Evolutionary conservation across 2,113 vertebrate genomes (phyloP), one percentile per base, ranked within the genome.

Genomic region (Megaceryle maxima): DNA sequence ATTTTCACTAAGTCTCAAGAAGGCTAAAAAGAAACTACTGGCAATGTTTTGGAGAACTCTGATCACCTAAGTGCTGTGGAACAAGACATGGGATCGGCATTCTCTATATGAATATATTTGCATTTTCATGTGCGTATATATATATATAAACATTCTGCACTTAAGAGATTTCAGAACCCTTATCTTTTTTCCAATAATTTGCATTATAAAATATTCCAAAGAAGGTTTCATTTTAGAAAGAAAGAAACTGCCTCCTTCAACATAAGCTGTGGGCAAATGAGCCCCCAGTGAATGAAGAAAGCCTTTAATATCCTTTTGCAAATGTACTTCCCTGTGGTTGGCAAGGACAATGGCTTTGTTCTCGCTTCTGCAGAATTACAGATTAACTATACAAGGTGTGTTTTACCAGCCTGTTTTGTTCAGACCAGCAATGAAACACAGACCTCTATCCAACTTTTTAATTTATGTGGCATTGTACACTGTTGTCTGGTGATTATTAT

Each of bases 321-420:
- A 97, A 96, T 53, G 57, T 63, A 51, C 78, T 83, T 95, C 83
- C 8, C 10, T 28, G 91, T 68, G 76, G 88, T 94, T 91, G 93
- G 53, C 31, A 29, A 88, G 95, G 91, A 94, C 83, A 91, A 91
- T 28, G 35, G 39, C 92, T 90, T 90, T 85, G 83, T 90, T 97
- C 95, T 96, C 95, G 46, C 78, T 94, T 94, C 57, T 46, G 60
- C 60, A 80, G 67, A 90, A 90, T 74, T 90, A 83, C 75, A 76
- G 41, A 88, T 88, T 94, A 87, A 92, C 78, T 75, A 46, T 13
- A 70, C 37, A 62, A 83, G 39, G 62, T 79, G 73, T 67, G 48
- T n/a, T 64, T 63, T 79, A 88, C 43, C 50, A 84, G 84, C 22
- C n/a, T 81, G 67, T 39, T 87, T 88, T 77, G 83, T 83, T 70